Conservation (phyloP, 1,140 invertebrate genomes). For the Atta texana region DNA sequence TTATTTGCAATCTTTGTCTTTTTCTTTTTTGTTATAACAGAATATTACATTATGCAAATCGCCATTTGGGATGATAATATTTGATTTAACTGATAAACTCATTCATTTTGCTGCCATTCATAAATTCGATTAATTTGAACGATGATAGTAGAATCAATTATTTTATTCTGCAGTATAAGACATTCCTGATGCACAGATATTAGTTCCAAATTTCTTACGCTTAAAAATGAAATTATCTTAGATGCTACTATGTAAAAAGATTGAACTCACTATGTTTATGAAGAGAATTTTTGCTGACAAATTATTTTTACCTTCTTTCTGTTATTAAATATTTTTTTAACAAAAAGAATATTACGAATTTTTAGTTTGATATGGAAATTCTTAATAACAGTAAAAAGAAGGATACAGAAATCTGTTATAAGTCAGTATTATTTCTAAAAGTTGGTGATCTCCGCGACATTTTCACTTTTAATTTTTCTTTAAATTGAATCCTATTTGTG, state of each 20-base stretch:
- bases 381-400: constrained; percentile 1
- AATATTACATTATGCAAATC: constrained; percentile 54
- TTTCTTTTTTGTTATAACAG: constrained; percentile 54
- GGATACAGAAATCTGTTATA: not conserved
- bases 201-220: constrained; percentile 40
- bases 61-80: constrained; percentile 28
- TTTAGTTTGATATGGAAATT: not conserved
- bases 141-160: constrained; percentile 35
- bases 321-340: constrained; percentile 15
- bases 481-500: constrained; percentile 1
- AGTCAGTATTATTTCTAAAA: not conserved
- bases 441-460: not conserved
- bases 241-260: constrained; percentile 4
- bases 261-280: constrained; percentile 6
- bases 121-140: not conserved
- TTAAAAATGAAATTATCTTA: constrained; percentile 30
- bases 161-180: constrained; percentile 35
- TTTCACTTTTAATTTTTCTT: not conserved
- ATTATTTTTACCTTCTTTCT: not conserved
- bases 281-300: not conserved
- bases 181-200: constrained; percentile 48
- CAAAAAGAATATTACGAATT: constrained; percentile 46
- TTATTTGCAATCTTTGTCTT: constrained; percentile 41
- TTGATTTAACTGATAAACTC: constrained; percentile 37
- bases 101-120: constrained; percentile 31